Percentiles rank a stretch among this genome's conserved stretches.
Evolutionary conservation across 2,113 vertebrate species (phyloP).

Genomic region (Hippocampus guttulatus): DNA sequence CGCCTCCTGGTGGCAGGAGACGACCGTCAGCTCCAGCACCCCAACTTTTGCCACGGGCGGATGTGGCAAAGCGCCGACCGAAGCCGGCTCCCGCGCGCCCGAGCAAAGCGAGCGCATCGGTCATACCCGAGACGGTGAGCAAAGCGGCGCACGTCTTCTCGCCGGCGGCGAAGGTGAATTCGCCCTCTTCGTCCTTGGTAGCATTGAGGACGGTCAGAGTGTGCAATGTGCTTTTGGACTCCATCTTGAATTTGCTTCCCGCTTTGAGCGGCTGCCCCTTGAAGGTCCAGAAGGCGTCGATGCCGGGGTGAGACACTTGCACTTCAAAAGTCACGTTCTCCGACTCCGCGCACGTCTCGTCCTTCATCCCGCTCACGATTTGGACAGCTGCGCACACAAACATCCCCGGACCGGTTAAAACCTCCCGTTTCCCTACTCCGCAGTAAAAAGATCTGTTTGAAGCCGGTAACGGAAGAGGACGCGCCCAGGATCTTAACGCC

Average conservation of each 20-base stretch:
- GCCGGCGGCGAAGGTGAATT: constrained; percentile 89
- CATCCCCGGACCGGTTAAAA: too few relatives aligned
- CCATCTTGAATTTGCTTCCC: constrained; percentile 85
- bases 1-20: constrained; percentile 75
- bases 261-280: constrained; percentile 82
- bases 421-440: too few relatives aligned
- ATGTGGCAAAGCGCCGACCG: not conserved
- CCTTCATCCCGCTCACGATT: constrained; percentile 83
- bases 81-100: not conserved
- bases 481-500: too few relatives aligned
- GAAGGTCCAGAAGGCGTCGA: constrained; percentile 91
- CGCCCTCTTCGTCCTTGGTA: constrained; percentile 96
- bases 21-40: too few relatives aligned
- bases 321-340: constrained; percentile 91
- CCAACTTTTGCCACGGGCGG: not conserved
- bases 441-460: too few relatives aligned
- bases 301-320: constrained; percentile 87
- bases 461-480: too few relatives aligned
- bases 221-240: constrained; percentile 81
- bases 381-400: constrained; percentile 37
- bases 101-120: not conserved
- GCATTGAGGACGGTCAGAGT: constrained; percentile 84
- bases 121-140: constrained; percentile 87
- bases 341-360: constrained; percentile 89
- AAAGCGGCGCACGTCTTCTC: constrained; percentile 86